Percentiles rank a stretch among this genome's conserved stretches.
These are phyloP conservation scores for Achlya flavicornis DNA, from an alignment of 2,888 invertebrate genomes.

Conservation along the genomic window DNA sequence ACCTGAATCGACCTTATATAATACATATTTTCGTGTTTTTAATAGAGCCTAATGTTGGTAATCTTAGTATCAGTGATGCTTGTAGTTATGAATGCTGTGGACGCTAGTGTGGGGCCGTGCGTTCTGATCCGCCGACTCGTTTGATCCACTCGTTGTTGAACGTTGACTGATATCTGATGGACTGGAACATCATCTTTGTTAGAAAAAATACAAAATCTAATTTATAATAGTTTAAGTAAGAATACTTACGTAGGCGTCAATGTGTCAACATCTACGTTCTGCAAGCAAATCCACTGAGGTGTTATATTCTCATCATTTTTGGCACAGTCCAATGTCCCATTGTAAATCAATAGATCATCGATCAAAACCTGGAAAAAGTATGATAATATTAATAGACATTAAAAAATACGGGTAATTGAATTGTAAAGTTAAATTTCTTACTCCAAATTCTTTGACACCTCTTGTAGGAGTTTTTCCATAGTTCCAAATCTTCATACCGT, in stretches of 20 bases:
- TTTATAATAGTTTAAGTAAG: not conserved
- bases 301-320: constrained; percentile 57
- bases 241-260: constrained; percentile 60
- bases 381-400: constrained; percentile 3
- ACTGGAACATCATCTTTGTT: constrained; percentile 37
- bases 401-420: not conserved
- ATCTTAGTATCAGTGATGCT: constrained; percentile 20
- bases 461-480: constrained; percentile 90
- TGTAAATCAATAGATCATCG: constrained; percentile 91
- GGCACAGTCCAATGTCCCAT: constrained; percentile 85
- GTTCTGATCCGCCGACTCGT: constrained; percentile 70
- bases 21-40: constrained; percentile 19
- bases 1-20: not conserved
- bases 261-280: constrained; percentile 61
- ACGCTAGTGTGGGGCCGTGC: constrained; percentile 78
- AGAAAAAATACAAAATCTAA: not conserved
- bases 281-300: constrained; percentile 73
- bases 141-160: constrained; percentile 70
- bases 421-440: constrained; percentile 67
- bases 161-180: constrained; percentile 62
- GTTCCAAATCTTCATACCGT: constrained; percentile 92
- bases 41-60: too few relatives aligned
- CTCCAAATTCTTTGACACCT: constrained; percentile 93
- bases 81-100: constrained; percentile 35
- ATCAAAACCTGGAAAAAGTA: constrained; percentile 85